A percentile compares a stretch with the other conserved stretches of the same genome.
These are phyloP conservation scores for Marronus borbonicus DNA, from an alignment of 2,888 invertebrate genomes.

Conservation along the genomic window DNA sequence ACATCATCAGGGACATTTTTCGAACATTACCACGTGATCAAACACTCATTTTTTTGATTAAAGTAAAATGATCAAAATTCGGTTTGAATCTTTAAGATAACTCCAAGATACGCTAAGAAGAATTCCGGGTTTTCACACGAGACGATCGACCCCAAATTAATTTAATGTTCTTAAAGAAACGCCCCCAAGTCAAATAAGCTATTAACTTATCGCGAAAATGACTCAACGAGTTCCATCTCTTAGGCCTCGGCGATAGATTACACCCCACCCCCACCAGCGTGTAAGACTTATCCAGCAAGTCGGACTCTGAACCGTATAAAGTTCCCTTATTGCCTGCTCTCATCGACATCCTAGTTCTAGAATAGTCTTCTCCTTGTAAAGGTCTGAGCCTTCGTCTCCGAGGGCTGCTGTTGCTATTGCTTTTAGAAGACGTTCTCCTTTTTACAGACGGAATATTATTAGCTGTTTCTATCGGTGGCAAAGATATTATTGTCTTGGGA, in stretches of 20 bases:
- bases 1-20: no score
- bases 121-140: no score
- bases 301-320: neutral
- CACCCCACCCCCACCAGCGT: neutral
- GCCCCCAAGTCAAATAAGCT: neutral
- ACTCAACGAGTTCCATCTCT: conserved; percentile 2
- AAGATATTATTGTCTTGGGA: conserved; percentile 42
- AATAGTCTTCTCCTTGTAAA: neutral
- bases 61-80: no score
- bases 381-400: neutral
- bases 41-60: no score
- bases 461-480: neutral
- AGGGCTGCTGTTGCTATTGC: no score
- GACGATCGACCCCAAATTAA: no score
- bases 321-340: neutral
- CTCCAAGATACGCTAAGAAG: no score
- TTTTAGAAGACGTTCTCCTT: no score
- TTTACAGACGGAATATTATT: neutral
- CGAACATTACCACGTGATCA: no score
- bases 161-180: no score
- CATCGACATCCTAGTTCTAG: conserved; percentile 5
- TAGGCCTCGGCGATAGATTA: conserved; percentile 11
- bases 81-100: no score
- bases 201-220: no score
- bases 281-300: neutral